Percentiles rank a stretch among this genome's conserved stretches.
These are phyloP conservation scores for Ctena decussata DNA, from an alignment of 2,888 invertebrate species.

Conservation along the genomic window DNA sequence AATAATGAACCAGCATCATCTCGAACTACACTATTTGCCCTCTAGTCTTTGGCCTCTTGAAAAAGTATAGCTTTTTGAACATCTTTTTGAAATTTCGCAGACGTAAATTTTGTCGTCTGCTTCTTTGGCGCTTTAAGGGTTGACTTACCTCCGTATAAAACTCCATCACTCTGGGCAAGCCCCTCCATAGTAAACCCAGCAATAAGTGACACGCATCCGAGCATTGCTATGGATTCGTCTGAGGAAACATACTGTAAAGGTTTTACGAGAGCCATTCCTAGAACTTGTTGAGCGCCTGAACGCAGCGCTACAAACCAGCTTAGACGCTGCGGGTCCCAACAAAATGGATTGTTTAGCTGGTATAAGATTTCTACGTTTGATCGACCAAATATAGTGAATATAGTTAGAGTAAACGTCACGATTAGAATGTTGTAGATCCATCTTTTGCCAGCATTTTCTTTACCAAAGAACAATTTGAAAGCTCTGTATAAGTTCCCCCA, in stretches of 20 bases:
- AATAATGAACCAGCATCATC: too few relatives aligned
- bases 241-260: constrained; percentile 55
- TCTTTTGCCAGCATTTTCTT: constrained; percentile 47
- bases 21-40: too few relatives aligned
- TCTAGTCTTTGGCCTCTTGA: too few relatives aligned
- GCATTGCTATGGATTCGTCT: constrained; percentile 62
- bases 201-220: constrained; percentile 54
- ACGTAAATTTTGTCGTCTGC: too few relatives aligned
- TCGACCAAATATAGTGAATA: constrained; percentile 55
- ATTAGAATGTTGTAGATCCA: constrained; percentile 65
- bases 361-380: constrained; percentile 61
- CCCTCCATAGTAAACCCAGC: constrained; percentile 55
- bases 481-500: constrained; percentile 36
- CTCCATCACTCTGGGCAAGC: constrained; percentile 34
- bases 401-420: constrained; percentile 39
- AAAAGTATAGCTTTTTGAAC: too few relatives aligned
- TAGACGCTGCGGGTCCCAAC: constrained; percentile 65
- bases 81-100: too few relatives aligned
- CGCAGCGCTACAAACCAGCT: constrained; percentile 57
- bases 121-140: too few relatives aligned
- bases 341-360: constrained; percentile 67
- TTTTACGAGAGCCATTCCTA: constrained; percentile 59
- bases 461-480: constrained; percentile 47
- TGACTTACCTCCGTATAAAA: constrained; percentile 52
- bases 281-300: constrained; percentile 31